Base-by-base conservation (phyloP, 2,797 vertebrate species). In the Rallus crepitans region DNA sequence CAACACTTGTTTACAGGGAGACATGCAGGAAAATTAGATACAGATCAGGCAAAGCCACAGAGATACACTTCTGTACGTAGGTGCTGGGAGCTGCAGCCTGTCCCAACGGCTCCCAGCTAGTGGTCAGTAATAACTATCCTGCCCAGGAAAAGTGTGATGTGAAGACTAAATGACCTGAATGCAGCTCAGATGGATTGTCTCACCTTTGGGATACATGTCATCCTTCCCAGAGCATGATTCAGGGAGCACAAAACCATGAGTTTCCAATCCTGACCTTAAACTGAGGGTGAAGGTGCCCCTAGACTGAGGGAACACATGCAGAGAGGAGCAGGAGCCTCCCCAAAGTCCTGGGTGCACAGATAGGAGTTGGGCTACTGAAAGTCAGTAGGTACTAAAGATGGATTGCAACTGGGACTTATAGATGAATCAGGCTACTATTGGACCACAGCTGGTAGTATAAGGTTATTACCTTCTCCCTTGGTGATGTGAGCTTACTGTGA, bases 1-100 rank as follows among this genome's bases (percentile, higher is more conserved):
- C 37, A 88, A 40, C 59, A 52, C n/a, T 79, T 89, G n/a, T 94
- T 95, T 94, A 80, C 45, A 81, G 65, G 65, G 53, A 86, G 5
- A 39, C 17, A 12, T 27, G 20, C n/a, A 60, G 57, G 61, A 11
- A 90, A 94, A 90, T 81, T 90, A 87, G 68, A 70, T 50, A 77
- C 50, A 87, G 61, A 71, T 75, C 86, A 69, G 42, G n/a, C 69
- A 91, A 83, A 76, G 57, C 39, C 70, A 39, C 56, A 80, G 65
- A 61, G 40, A 69, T 69, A 30, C 10, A 39, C 57, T 86, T 91
- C 61, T 86, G 61, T 33, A 94, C n/a, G 57, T 48, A 71, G 64
- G 15, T 56, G 12, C 61, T 37, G 37, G 37, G 37, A 37, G 71
- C 15, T 5, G 42, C 56, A 82, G 35, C 39, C 37, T 37, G 37